These are phyloP conservation scores for Spisula subtruncata DNA, from an alignment of 2,888 invertebrate genomes.

Conservation along the genomic window DNA sequence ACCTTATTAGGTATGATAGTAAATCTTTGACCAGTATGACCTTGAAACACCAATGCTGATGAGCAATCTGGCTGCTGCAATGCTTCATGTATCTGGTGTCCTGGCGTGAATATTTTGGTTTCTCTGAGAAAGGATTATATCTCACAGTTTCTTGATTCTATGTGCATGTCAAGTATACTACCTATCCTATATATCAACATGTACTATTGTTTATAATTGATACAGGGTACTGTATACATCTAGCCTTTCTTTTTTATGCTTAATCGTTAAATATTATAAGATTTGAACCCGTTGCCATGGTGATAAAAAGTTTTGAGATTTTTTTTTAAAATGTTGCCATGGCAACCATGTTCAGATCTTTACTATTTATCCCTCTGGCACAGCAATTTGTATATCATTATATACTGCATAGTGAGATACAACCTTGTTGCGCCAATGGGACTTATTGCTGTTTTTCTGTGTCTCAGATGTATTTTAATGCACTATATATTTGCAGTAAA, in stretches of 20 bases:
- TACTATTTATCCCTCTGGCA: too few relatives aligned
- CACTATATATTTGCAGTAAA: neutral
- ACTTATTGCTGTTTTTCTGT: neutral
- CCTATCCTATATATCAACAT: slow-evolving; percentile 5
- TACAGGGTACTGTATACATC: slow-evolving; percentile 21
- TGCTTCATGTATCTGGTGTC: neutral
- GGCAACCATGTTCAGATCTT: slow-evolving; percentile 17
- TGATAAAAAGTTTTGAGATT: neutral
- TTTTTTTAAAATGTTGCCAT: neutral
- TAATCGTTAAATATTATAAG: neutral
- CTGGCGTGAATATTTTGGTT: neutral
- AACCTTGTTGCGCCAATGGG: too few relatives aligned
- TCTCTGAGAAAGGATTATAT: neutral
- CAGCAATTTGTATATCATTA: too few relatives aligned
- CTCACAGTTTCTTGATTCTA: slow-evolving; percentile 15
- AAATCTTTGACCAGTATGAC: neutral
- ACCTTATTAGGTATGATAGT: neutral
- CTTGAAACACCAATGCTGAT: slow-evolving; percentile 7
- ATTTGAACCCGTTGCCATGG: slow-evolving; percentile 15
- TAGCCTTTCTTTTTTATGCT: slow-evolving; percentile 3
- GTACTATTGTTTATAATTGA: slow-evolving; percentile 6
- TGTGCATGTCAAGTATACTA: slow-evolving; percentile 24
- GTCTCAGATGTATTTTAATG: neutral
- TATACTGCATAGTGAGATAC: too few relatives aligned
- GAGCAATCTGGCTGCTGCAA: slow-evolving; percentile 25